Evolutionary conservation across 2,113 vertebrate species (phyloP).

Genomic region (Solenodon paradoxus): DNA sequence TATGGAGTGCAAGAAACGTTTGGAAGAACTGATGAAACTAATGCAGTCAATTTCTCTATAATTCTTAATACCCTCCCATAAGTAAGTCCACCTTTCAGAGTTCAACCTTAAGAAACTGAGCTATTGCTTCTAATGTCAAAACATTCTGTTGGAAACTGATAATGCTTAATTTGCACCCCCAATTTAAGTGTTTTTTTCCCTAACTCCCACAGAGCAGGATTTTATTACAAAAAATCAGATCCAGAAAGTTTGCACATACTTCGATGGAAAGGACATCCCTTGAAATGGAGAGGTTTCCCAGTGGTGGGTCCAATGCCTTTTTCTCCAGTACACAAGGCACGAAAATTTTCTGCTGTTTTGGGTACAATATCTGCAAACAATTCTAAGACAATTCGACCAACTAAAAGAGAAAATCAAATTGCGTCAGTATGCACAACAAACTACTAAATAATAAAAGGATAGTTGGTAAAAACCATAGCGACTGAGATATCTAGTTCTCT

Average conservation of each 20-base stretch:
- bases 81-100: neutral
- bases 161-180: neutral
- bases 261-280: constrained; percentile 97
- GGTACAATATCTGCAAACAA: constrained; percentile 94
- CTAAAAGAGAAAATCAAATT: constrained; percentile 79
- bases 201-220: neutral
- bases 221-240: neutral
- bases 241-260: constrained; percentile 83
- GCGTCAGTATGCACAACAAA: constrained; percentile 1
- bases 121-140: neutral
- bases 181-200: neutral
- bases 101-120: neutral
- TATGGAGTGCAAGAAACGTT: no score
- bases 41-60: neutral
- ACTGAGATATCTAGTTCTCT: neutral
- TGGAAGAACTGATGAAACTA: neutral
- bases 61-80: neutral
- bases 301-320: constrained; percentile 92
- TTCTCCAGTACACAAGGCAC: constrained; percentile 95
- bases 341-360: constrained; percentile 97
- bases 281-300: constrained; percentile 95
- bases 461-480: neutral
- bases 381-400: constrained; percentile 92
- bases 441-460: neutral
- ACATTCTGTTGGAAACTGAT: neutral